Conservation (phyloP, 2,888 invertebrate genomes). For the Cantharis rustica region DNA sequence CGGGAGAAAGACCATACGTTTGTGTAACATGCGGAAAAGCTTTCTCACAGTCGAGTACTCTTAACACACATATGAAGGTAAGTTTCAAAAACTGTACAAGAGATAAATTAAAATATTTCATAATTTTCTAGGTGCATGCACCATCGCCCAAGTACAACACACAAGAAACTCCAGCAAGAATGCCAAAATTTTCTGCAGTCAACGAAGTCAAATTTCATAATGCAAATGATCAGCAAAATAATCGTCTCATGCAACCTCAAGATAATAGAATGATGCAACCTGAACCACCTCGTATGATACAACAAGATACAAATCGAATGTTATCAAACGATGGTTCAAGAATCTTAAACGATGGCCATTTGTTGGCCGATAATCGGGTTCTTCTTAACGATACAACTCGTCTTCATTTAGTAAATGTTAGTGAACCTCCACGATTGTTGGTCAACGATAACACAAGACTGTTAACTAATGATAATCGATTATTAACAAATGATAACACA, state of each 20-base stretch:
- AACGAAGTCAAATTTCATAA: constrained; percentile 41
- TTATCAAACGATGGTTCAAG: constrained; percentile 36
- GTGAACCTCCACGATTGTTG: constrained; percentile 49
- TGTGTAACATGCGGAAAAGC: constrained; percentile 57
- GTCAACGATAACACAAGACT: constrained; percentile 49
- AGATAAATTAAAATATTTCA: constrained; percentile 1
- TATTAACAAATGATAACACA: constrained; percentile 40
- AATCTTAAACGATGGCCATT: constrained; percentile 40
- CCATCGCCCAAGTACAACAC: constrained; percentile 49
- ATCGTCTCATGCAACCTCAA: constrained; percentile 45
- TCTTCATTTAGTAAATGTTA: constrained; percentile 49
- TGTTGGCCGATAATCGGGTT: constrained; percentile 40
- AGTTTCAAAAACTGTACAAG: background rate
- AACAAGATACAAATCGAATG: constrained; percentile 39
- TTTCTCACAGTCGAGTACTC: constrained; percentile 55
- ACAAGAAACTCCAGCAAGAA: constrained; percentile 41
- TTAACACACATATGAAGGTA: constrained; percentile 57
- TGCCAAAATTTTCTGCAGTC: constrained; percentile 40
- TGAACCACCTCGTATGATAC: constrained; percentile 48
- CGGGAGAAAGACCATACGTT: constrained; percentile 56
- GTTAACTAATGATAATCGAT: constrained; percentile 39
- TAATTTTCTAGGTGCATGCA: constrained; percentile 44
- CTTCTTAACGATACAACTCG: constrained; percentile 44
- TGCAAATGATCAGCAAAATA: constrained; percentile 35
- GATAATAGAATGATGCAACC: constrained; percentile 48